Evolutionary conservation across 92 coral and sea anemone species (phyloP), one percentile per base, ranked within the genome.

Genomic region (Umimayanthus chanpuru): DNA sequence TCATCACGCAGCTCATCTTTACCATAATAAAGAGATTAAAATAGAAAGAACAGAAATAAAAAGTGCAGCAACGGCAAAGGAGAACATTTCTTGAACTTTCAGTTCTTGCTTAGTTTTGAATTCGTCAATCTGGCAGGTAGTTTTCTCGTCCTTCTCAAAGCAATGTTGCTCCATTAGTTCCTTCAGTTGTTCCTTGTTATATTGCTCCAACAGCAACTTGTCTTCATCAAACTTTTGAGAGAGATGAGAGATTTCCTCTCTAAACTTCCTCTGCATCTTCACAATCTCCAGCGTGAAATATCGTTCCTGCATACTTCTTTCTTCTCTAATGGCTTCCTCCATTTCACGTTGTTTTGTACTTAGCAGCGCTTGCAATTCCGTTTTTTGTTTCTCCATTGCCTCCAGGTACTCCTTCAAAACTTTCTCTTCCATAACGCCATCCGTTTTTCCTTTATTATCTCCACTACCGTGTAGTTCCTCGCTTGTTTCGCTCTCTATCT

Each of bases 101-200:
- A 2, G 78, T 29, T 83, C 87, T 20, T 70, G 78, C 36, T 83
- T 83, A 6, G 64, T 29, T 26, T 83, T 83, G 61, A 72, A 50
- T 47, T 83, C 87, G 15, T 83, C 78, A 70, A 47, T 83, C 15
- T 83, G 78, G 77, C 87, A 70, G 18, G 87, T 70, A 11, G 26
- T 70, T 73, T 68, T 83, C 87, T 83, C 87, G 50, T 83, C 87
- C 43, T 83, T 83, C 44, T 83, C 87, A 83, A 83, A 83, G 3
- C 78, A 67, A 25, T 68, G 87, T 30, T 83, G 87, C n/a, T 83
- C 87, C n/a, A 70, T 43, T 10, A 65, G 26, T 21, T 83, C 87
- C 23, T 70, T 83, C 78, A 83, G 12, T 50, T 83, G 87, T 8
- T 44, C 77, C 21, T 44, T 83, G 30, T 65, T 29, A 28, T 70